phyloP scores from a whole-genome alignment of 2,888 invertebrate genomes.

The Papilio elwesi region DNA sequence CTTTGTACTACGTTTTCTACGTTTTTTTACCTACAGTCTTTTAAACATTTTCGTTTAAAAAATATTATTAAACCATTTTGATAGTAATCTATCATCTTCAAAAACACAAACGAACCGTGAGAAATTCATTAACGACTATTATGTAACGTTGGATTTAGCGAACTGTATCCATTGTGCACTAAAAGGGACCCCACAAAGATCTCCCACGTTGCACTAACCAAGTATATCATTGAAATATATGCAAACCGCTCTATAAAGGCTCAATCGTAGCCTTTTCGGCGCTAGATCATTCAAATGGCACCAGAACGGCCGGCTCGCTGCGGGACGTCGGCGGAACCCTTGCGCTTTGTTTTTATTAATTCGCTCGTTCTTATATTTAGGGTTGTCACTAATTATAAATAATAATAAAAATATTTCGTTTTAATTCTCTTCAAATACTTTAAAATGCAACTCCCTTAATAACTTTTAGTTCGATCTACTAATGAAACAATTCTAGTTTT shows the following conservation, averaged over 20 bases:
- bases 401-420: conserved; percentile 9
- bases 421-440: neutral
- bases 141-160: conserved; percentile 2
- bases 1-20: too few species aligned
- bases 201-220: conserved; percentile 62
- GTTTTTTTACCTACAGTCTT: too few species aligned
- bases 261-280: conserved; percentile 49
- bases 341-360: conserved; percentile 37
- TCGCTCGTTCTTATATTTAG: conserved; percentile 23
- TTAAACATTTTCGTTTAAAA: too few species aligned
- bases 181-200: conserved; percentile 60
- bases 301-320: conserved; percentile 43
- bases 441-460: neutral
- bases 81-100: conserved; percentile 17
- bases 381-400: conserved; percentile 30
- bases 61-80: neutral
- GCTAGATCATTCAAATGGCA: conserved; percentile 52
- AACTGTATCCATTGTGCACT: conserved; percentile 30
- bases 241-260: conserved; percentile 58
- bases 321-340: conserved; percentile 45
- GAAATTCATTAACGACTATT: conserved; percentile 28
- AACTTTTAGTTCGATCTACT: too few species aligned
- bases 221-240: conserved; percentile 62
- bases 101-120: conserved; percentile 33
- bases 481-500: too few species aligned